Evolutionary conservation across 2,888 invertebrate genomes (phyloP).

Genomic region (Homarus gammarus): DNA sequence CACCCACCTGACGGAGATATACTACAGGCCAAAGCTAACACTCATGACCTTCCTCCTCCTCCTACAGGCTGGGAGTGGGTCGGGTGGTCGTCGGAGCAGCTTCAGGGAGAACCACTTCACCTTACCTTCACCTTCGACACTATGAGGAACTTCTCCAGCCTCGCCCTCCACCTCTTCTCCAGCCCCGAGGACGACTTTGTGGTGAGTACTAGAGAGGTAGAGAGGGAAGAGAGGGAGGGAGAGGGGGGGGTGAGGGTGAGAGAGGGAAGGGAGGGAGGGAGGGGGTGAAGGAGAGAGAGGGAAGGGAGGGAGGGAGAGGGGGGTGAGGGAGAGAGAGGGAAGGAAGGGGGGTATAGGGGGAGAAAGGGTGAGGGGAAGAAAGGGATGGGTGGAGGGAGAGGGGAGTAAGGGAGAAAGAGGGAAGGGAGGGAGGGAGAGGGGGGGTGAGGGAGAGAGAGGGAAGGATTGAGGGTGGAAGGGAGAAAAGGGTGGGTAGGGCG

Average conservation of each 20-base stretch:
- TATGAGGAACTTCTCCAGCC: slow-evolving; percentile 57
- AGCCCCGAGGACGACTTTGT: slow-evolving; percentile 27
- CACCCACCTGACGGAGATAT: too few relatives aligned
- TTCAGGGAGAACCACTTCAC: slow-evolving; percentile 6
- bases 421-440: not conserved
- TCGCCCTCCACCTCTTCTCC: slow-evolving; percentile 42
- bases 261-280: slow-evolving; percentile 18
- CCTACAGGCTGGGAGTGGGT: slow-evolving; percentile 60
- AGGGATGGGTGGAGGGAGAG: not conserved
- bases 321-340: not conserved
- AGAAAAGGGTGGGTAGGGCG: not conserved
- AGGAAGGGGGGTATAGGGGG: not conserved
- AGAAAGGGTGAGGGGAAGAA: not conserved
- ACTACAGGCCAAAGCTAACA: too few relatives aligned
- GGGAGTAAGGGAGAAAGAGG: not conserved
- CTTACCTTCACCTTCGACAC: slow-evolving; percentile 56
- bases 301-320: not conserved
- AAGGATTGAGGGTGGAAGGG: not conserved
- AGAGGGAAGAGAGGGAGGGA: not conserved
- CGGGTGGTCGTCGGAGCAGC: slow-evolving; percentile 43
- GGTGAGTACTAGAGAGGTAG: slow-evolving; percentile 22
- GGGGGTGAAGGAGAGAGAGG: not conserved
- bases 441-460: not conserved
- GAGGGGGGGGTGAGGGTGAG: not conserved
- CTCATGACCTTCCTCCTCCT: not conserved